These are phyloP conservation scores for Cherax quadricarinatus DNA, from an alignment of 1,140 invertebrate species.

Conservation along the genomic window DNA sequence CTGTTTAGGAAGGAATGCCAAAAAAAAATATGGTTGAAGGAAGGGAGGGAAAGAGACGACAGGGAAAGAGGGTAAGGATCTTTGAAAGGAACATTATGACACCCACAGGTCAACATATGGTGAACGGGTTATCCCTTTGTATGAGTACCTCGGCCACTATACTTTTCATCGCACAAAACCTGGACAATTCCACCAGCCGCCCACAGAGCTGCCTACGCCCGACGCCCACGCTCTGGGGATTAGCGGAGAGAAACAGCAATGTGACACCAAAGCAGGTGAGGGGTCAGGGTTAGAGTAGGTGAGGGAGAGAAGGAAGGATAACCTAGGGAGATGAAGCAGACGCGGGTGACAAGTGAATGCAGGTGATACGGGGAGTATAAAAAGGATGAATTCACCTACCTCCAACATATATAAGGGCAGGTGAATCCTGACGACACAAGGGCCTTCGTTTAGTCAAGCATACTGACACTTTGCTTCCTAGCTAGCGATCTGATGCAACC, in stretches of 20 bases:
- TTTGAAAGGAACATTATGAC: neutral
- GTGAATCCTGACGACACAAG: neutral
- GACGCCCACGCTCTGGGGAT: conserved; percentile 21
- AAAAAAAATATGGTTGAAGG: too few species aligned
- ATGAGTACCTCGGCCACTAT: neutral
- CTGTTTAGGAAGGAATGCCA: too few species aligned
- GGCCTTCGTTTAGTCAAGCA: neutral
- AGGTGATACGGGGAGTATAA: too few species aligned
- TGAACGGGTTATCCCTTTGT: neutral
- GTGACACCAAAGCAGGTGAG: neutral
- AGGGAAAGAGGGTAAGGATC: too few species aligned
- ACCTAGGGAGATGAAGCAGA: too few species aligned
- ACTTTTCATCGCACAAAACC: neutral
- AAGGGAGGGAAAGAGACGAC: too few species aligned
- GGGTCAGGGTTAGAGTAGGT: neutral
- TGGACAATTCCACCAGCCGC: neutral
- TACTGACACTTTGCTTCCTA: neutral
- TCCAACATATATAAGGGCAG: neutral
- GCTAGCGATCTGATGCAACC: neutral
- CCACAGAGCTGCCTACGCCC: conserved; percentile 20
- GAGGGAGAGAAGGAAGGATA: neutral
- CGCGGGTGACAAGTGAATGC: too few species aligned
- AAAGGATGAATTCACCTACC: too few species aligned
- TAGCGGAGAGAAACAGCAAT: conserved; percentile 3
- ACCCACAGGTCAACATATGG: neutral